phyloP scores from a whole-genome alignment of 2,888 invertebrate genomes.

The Agrilus cyanescens region DNA sequence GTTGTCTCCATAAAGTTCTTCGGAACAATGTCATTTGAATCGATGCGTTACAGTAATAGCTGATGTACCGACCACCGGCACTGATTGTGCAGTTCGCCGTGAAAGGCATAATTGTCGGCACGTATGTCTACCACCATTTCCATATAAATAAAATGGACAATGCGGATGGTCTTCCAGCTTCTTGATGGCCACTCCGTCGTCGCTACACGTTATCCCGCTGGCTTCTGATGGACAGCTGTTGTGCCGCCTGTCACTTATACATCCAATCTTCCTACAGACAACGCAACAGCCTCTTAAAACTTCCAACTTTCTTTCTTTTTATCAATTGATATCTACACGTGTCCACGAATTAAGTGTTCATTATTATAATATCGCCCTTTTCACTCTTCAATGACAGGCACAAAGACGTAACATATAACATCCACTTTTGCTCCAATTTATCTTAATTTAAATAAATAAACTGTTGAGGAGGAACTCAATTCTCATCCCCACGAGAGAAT shows the following conservation, averaged over 20 bases:
- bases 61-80: constrained; percentile 27
- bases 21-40: constrained; percentile 16
- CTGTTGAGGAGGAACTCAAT: no score
- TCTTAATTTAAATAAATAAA: no score
- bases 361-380: no score
- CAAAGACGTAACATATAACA: no score
- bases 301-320: no score
- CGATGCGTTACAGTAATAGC: constrained; percentile 7
- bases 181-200: constrained; percentile 13
- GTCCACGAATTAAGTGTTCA: no score
- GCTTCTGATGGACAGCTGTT: constrained; percentile 12
- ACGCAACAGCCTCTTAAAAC: no score
- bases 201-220: constrained; percentile 12
- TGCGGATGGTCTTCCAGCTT: constrained; percentile 12
- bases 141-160: constrained; percentile 18
- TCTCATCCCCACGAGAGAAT: no score
- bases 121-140: constrained; percentile 16
- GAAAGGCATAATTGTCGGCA: constrained; percentile 26
- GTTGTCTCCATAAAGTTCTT: constrained; percentile 3
- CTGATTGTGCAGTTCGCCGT: constrained; percentile 29
- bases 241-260: constrained; percentile 10
- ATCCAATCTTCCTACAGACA: no score
- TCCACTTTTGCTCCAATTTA: no score
- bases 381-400: no score
- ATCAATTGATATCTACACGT: no score